Evolutionary conservation across 2,113 vertebrate species (phyloP).

Genomic region (Megalops atlanticus): DNA sequence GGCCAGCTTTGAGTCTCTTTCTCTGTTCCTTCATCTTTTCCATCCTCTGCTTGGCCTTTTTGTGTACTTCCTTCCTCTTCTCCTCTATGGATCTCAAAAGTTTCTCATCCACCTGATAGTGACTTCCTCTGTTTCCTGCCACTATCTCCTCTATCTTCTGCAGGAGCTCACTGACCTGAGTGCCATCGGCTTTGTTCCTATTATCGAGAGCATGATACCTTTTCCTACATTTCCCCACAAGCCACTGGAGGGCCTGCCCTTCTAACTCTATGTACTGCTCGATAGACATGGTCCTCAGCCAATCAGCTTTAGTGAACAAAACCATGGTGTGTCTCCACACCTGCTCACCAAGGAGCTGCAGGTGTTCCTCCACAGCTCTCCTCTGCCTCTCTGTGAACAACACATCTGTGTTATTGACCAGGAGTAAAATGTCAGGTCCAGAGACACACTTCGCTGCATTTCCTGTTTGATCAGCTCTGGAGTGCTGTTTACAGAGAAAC

Average conservation of each 20-base stretch:
- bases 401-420: conserved; percentile 1
- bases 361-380: not conserved
- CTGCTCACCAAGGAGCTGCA: conserved; percentile 6
- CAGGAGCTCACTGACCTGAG: conserved; percentile 46
- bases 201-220: conserved; percentile 45
- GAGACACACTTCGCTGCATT: not conserved
- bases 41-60: conserved; percentile 36
- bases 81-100: conserved; percentile 16
- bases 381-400: conserved; percentile 11
- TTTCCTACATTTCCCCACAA: conserved; percentile 11
- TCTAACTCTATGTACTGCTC: conserved; percentile 50
- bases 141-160: conserved; percentile 43
- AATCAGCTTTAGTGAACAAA: conserved; percentile 45
- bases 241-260: conserved; percentile 40
- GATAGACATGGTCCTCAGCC: conserved; percentile 39
- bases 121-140: conserved; percentile 19
- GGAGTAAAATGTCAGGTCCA: conserved; percentile 20
- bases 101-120: conserved; percentile 39
- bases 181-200: conserved; percentile 34
- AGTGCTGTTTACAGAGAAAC: not conserved
- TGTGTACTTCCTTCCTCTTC: conserved; percentile 20
- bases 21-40: conserved; percentile 12
- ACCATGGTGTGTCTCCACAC: conserved; percentile 19
- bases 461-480: not conserved
- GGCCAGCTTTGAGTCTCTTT: not conserved